Evolutionary conservation across 2,888 invertebrate species (phyloP).

Genomic region (Andrena praecox): DNA sequence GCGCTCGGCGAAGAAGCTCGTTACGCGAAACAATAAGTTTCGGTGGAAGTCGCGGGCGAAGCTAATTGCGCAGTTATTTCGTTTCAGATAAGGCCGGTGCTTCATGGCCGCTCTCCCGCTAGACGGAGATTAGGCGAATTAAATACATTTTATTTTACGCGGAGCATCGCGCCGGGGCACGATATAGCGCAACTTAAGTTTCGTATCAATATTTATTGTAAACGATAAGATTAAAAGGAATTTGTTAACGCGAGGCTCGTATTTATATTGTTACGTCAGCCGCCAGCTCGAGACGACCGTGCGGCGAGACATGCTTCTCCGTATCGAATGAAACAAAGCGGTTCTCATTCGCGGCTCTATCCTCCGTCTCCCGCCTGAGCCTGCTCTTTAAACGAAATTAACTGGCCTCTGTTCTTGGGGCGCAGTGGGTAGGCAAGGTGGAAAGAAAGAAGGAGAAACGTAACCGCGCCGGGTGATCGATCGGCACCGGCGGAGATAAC

Average conservation of each 20-base stretch:
- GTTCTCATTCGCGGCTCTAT: conserved; percentile 71
- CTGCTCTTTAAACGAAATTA: not conserved
- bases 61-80: conserved; percentile 81
- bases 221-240: conserved; percentile 82
- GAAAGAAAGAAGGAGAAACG: no score
- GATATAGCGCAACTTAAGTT: conserved; percentile 80
- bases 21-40: conserved; percentile 57
- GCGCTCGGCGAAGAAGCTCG: conserved; percentile 21
- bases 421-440: no score
- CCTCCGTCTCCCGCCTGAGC: not conserved
- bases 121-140: conserved; percentile 78
- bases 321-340: conserved; percentile 75
- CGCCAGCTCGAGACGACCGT: conserved; percentile 59
- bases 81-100: conserved; percentile 75
- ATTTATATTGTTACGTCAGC: conserved; percentile 83
- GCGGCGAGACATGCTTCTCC: conserved; percentile 66
- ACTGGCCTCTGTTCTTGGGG: not conserved
- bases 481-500: no score
- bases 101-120: conserved; percentile 67
- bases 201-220: conserved; percentile 83
- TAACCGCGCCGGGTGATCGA: no score
- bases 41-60: conserved; percentile 59
- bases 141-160: conserved; percentile 78
- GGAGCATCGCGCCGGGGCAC: conserved; percentile 61
- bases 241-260: conserved; percentile 78